Evolutionary conservation across 1,140 invertebrate species (phyloP).

Genomic region (Drosophila nannoptera): DNA sequence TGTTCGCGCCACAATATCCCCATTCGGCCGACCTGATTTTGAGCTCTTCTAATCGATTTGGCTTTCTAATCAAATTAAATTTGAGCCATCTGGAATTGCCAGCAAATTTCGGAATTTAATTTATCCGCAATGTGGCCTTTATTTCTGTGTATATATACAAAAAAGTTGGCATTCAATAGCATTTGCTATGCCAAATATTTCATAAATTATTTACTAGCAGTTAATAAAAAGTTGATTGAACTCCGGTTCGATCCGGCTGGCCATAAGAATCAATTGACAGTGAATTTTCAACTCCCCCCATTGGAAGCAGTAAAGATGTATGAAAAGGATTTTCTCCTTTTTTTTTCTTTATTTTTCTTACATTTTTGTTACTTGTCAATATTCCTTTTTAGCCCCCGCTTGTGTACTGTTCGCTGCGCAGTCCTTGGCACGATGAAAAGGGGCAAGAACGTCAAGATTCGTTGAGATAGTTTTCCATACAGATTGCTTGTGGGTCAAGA

Average conservation of each 20-base stretch:
- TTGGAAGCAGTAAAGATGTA: conserved; percentile 50
- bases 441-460: conserved; percentile 41
- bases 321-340: conserved; percentile 47
- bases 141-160: neutral
- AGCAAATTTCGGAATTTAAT: too few relatives aligned
- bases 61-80: too few relatives aligned
- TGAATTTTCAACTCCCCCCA: conserved; percentile 62
- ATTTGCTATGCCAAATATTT: conserved; percentile 17
- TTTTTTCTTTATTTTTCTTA: conserved; percentile 5
- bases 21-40: too few relatives aligned
- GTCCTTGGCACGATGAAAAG: conserved; percentile 10
- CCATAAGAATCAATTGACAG: conserved; percentile 66
- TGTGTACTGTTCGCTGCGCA: conserved; percentile 52
- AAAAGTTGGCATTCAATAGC: neutral
- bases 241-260: conserved; percentile 13
- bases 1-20: neutral
- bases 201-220: neutral
- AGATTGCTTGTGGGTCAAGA: conserved; percentile 65
- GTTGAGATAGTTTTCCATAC: conserved; percentile 58
- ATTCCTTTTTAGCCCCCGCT: conserved; percentile 9
- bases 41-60: too few relatives aligned
- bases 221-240: conserved; percentile 33
- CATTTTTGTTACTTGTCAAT: conserved; percentile 10
- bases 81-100: too few relatives aligned
- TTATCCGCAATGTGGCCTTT: neutral